Evolutionary conservation across 2,888 invertebrate genomes (phyloP).

Genomic region (Vanessa cardui): DNA sequence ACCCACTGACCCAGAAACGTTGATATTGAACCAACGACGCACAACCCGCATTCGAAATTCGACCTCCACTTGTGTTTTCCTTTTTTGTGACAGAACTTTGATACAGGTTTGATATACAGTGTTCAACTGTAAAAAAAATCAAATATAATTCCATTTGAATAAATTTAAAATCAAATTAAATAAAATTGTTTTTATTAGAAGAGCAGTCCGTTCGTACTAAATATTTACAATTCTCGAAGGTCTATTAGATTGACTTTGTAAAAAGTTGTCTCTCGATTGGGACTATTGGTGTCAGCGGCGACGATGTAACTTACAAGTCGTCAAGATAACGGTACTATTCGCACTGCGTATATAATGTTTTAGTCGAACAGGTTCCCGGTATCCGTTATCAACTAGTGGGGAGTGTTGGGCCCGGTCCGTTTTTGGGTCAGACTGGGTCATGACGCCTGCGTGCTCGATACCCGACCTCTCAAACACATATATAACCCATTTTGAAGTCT

Average conservation of each 20-base stretch:
- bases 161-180: too few relatives aligned
- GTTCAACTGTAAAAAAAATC: not conserved
- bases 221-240: too few relatives aligned
- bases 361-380: constrained; percentile 70
- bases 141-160: not conserved
- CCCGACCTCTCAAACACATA: constrained; percentile 62
- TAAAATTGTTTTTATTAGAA: too few relatives aligned
- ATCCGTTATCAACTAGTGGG: constrained; percentile 73
- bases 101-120: constrained; percentile 20
- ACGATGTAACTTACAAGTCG: constrained; percentile 47
- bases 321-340: constrained; percentile 61
- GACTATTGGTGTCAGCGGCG: constrained; percentile 29
- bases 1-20: constrained; percentile 80
- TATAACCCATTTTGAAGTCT: constrained; percentile 68
- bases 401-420: constrained; percentile 70
- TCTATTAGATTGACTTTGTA: too few relatives aligned
- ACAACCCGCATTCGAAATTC: constrained; percentile 73
- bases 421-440: constrained; percentile 82
- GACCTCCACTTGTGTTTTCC: constrained; percentile 76
- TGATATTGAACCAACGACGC: constrained; percentile 81
- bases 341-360: constrained; percentile 53
- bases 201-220: too few relatives aligned
- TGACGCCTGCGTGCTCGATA: constrained; percentile 74
- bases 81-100: constrained; percentile 47
- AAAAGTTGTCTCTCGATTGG: constrained; percentile 3